These are phyloP conservation scores for Piaya cayana DNA, from an alignment of 2,113 vertebrate species.

Conservation along the genomic window DNA sequence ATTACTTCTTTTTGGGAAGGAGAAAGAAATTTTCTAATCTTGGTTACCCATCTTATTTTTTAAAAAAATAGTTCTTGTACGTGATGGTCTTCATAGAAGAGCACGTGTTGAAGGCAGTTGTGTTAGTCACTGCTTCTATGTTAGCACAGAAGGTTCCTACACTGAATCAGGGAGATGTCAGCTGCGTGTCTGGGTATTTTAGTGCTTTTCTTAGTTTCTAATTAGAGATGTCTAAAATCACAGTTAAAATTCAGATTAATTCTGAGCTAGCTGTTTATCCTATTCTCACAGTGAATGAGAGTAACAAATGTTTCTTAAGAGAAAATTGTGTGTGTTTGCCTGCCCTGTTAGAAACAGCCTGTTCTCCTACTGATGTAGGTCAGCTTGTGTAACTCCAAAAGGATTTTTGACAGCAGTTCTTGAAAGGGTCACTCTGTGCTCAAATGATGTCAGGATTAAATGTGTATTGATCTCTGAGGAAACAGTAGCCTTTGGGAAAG, in stretches of 20 bases:
- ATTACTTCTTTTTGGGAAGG: neutral
- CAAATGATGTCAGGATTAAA: neutral
- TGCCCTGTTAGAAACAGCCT: neutral
- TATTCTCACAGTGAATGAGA: neutral
- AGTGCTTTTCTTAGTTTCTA: slow-evolving; percentile 4
- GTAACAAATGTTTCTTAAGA: neutral
- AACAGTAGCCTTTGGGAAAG: neutral
- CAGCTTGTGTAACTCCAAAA: neutral
- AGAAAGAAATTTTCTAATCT: neutral
- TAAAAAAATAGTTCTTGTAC: neutral
- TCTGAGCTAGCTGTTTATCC: neutral
- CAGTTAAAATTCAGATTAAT: neutral
- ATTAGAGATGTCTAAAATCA: neutral
- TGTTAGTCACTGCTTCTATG: slow-evolving; percentile 29
- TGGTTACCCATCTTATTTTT: neutral
- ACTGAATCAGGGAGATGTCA: slow-evolving; percentile 10
- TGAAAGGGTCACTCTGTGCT: neutral
- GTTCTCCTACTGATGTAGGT: neutral
- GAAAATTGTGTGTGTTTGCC: neutral
- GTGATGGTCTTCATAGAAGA: neutral
- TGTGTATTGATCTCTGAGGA: neutral
- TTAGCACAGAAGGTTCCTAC: slow-evolving; percentile 39
- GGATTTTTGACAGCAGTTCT: neutral
- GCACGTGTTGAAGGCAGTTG: neutral
- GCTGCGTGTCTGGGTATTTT: slow-evolving; percentile 21